Evolutionary conservation across 2,113 vertebrate genomes (phyloP).

Genomic region (Dicentrarchus labrax): DNA sequence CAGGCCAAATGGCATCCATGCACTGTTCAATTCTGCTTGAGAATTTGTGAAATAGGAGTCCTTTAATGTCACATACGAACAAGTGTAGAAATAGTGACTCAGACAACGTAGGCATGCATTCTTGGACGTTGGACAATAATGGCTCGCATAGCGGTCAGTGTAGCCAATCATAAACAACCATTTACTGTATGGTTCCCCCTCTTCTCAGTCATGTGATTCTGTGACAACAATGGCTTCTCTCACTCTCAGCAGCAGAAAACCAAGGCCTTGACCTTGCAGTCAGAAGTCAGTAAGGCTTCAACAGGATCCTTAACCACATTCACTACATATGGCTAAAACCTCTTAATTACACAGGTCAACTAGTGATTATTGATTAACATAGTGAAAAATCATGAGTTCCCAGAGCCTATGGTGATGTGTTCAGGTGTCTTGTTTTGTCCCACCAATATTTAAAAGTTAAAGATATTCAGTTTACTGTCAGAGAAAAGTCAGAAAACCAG

Average conservation of each 20-base stretch:
- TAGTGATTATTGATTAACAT: background rate
- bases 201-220: conserved; percentile 24
- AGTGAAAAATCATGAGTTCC: background rate
- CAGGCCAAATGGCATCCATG: background rate
- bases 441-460: background rate
- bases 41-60: conserved; percentile 1
- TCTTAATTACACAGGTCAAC: background rate
- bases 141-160: conserved; percentile 25
- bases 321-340: background rate
- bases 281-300: background rate
- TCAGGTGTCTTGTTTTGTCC: background rate
- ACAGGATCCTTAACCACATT: background rate
- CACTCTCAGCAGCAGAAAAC: conserved; percentile 21
- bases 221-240: conserved; percentile 56
- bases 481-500: background rate
- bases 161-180: conserved; percentile 24
- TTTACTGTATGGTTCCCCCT: conserved; percentile 35
- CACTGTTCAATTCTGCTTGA: background rate
- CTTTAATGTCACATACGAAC: background rate
- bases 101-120: conserved; percentile 18
- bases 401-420: background rate
- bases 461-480: background rate
- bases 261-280: conserved; percentile 11
- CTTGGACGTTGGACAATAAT: conserved; percentile 20
- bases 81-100: conserved; percentile 11